Base-by-base conservation (phyloP, 2,113 vertebrate genomes). In the Coracopsis vasa region DNA sequence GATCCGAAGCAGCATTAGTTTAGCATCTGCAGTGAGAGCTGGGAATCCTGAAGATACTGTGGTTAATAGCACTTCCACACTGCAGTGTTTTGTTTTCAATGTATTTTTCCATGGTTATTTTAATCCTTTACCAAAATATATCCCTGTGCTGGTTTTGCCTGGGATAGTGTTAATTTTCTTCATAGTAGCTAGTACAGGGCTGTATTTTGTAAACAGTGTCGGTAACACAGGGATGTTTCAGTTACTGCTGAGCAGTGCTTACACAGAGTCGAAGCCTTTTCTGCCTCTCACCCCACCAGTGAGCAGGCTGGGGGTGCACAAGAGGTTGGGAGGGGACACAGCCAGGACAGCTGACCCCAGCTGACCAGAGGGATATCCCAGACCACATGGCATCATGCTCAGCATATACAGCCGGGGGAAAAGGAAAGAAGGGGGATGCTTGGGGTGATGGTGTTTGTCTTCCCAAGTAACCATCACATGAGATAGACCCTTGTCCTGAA, bases 381-480 rank as follows among this genome's bases (percentile, higher is more conserved):
- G 23, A 56, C 47, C 53, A 17, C 10, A 20, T 17, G 53, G 61
- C 2, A 1, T 62, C 54, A 15, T n/a, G 27, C 8, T 56, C 62
- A 70, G 47, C 69, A 48, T 1, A n/a, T 50, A 56, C 33, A 75
- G 18, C 35, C 42, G 13, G 13, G 25, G 9, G 13, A 62, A 39
- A 41, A 50, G 61, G 67, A 35, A 17, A 45, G 21, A 42, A 74
- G 20, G 39, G 27, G 54, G 18, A 62, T 16, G 24, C 27, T 48
- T 19, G 10, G 27, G 20, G 16, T 75, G 31, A 29, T 64, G 35
- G 27, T 48, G 41, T 42, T 67, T 75, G 47, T 69, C 41, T 37
- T 81, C 47, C 47, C 61, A 80, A 42, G n/a, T 74, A 77, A 74
- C 37, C 5, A 2, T 53, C 67, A 27, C 35, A 28, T 0, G 0